These are phyloP conservation scores for Trissolcus basalis DNA, from an alignment of 1,140 invertebrate species.

Conservation along the genomic window DNA sequence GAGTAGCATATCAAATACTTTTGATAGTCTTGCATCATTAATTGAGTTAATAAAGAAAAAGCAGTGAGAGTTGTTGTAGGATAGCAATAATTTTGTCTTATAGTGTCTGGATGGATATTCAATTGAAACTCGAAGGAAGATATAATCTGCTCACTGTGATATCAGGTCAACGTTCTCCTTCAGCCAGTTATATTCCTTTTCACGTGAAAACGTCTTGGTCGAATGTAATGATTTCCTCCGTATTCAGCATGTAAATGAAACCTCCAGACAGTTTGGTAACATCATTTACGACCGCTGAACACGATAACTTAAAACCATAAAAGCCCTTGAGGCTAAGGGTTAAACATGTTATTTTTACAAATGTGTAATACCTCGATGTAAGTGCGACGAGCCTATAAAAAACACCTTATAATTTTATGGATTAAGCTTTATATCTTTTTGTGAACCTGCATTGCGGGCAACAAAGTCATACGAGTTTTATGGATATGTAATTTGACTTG, in stretches of 20 bases:
- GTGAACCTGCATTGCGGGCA: slow-evolving; percentile 21
- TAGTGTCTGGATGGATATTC: too few species aligned
- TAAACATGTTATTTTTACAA: slow-evolving; percentile 56
- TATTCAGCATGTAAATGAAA: slow-evolving; percentile 51
- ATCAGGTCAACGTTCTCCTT: slow-evolving; percentile 21
- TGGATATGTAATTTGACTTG: slow-evolving; percentile 17
- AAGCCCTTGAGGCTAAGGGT: slow-evolving; percentile 53
- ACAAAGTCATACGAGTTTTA: slow-evolving; percentile 40
- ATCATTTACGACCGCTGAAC: slow-evolving; percentile 57
- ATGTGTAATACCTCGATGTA: slow-evolving; percentile 47
- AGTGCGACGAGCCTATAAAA: slow-evolving; percentile 46
- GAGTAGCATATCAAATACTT: too few species aligned
- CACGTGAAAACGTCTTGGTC: slow-evolving; percentile 39
- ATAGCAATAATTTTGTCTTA: too few species aligned
- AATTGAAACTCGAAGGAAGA: neutral
- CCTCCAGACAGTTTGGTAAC: slow-evolving; percentile 53
- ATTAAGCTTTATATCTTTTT: slow-evolving; percentile 51
- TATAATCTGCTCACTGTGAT: slow-evolving; percentile 1
- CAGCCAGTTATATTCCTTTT: slow-evolving; percentile 29
- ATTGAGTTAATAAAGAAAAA: too few species aligned
- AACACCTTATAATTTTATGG: slow-evolving; percentile 55
- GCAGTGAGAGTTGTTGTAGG: too few species aligned
- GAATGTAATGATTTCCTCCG: slow-evolving; percentile 52
- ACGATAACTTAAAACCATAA: slow-evolving; percentile 56
- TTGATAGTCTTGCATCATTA: too few species aligned